Conservation (phyloP, 2,888 invertebrate species). For the Polydrusus pterygomalis region DNA sequence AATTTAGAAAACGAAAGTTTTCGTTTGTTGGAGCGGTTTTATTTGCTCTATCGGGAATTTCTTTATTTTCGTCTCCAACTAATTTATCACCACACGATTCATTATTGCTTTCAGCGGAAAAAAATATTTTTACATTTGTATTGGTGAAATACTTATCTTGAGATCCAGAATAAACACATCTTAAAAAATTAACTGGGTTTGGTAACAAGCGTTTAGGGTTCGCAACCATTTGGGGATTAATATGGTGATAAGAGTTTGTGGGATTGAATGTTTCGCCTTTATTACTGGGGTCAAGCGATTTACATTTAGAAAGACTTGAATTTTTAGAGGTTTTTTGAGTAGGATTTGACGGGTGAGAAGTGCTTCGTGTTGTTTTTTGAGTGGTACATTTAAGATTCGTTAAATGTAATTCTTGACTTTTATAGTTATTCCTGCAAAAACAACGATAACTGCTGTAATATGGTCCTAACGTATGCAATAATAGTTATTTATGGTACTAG, state of each 20-base stretch:
- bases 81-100: not conserved
- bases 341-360: not conserved
- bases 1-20: slow-evolving; percentile 2
- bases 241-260: slow-evolving; percentile 42
- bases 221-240: slow-evolving; percentile 45
- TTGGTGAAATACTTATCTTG: not conserved
- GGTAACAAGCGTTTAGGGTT: slow-evolving; percentile 46
- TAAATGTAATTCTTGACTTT: not conserved
- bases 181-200: slow-evolving; percentile 25
- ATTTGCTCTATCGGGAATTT: not conserved
- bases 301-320: slow-evolving; percentile 10
- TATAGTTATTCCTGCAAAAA: slow-evolving; percentile 38
- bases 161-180: not conserved
- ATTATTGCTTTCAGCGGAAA: not conserved
- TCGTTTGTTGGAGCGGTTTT: not conserved
- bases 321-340: slow-evolving; percentile 1
- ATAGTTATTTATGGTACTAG: too few species aligned
- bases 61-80: not conserved
- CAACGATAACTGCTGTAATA: not conserved
- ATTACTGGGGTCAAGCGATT: slow-evolving; percentile 30
- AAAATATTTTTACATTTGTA: not conserved
- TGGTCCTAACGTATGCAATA: too few species aligned
- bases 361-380: slow-evolving; percentile 4
- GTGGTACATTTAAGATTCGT: not conserved
- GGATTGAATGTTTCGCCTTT: slow-evolving; percentile 46